Percentiles rank a stretch among this genome's conserved stretches.
phyloP scores from a whole-genome alignment of 92 coral and sea anemone species.

The Epizoanthus rinbou region DNA sequence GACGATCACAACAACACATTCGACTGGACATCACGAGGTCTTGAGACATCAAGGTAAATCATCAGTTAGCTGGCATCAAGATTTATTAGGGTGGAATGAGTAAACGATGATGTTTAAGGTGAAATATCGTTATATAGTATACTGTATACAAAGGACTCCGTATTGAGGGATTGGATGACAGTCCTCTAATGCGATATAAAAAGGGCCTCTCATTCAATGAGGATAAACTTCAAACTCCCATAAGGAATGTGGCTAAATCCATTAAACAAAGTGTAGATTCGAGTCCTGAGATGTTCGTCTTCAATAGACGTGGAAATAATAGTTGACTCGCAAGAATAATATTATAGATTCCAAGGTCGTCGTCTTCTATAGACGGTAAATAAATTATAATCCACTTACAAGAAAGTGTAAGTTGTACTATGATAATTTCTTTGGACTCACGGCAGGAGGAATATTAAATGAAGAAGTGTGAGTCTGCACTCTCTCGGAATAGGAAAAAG shows the following conservation, averaged over 20 bases:
- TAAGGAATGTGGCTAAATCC: conserved; percentile 25
- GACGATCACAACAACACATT: conserved; percentile 20
- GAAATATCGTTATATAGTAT: conserved; percentile 10
- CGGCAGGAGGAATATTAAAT: not conserved
- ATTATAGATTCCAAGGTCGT: conserved; percentile 16
- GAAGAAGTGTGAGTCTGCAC: not conserved
- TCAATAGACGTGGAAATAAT: conserved; percentile 12
- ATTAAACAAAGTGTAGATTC: conserved; percentile 15
- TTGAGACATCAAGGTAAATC: conserved; percentile 21
- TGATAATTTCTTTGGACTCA: not conserved
- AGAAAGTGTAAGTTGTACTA: conserved; percentile 14
- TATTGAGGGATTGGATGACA: conserved; percentile 15
- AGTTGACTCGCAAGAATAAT: conserved; percentile 12
- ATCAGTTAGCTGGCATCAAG: conserved; percentile 22
- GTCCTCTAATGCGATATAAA: conserved; percentile 15
- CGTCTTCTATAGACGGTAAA: conserved; percentile 23
- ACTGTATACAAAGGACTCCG: conserved; percentile 14
- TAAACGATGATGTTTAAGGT: conserved; percentile 14
- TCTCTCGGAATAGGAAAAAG: conserved; percentile 8
- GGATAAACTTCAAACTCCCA: conserved; percentile 14
- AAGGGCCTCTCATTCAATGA: conserved; percentile 27
- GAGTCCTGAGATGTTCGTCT: conserved; percentile 18
- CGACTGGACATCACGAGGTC: conserved; percentile 28
- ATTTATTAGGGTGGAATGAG: conserved; percentile 20
- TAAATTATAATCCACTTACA: conserved; percentile 12